phyloP scores from a whole-genome alignment of 1,140 invertebrate species.

The Antheraea mylitta region DNA sequence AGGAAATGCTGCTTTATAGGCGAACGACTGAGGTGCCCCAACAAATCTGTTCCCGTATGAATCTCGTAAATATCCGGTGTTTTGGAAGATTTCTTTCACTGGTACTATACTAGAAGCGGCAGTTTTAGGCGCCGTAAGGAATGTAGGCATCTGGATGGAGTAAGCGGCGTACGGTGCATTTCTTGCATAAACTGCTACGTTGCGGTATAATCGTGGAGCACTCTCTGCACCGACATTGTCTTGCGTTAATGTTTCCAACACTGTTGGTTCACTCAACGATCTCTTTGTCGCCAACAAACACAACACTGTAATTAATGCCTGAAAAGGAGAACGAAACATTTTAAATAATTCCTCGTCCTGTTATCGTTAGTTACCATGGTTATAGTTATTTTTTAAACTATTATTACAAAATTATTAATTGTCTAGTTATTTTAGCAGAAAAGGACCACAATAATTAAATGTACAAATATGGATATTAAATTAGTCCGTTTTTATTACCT shows the following conservation, averaged over 20 bases:
- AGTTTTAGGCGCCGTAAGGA: slow-evolving; percentile 34
- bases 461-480: slow-evolving; percentile 7
- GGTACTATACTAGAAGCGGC: slow-evolving; percentile 41
- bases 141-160: slow-evolving; percentile 52
- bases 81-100: slow-evolving; percentile 46
- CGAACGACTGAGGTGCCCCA: slow-evolving; percentile 39
- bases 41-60: slow-evolving; percentile 64
- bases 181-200: slow-evolving; percentile 55
- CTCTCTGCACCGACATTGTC: slow-evolving; percentile 56
- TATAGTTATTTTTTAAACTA: not conserved
- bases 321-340: slow-evolving; percentile 36
- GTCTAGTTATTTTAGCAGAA: too few relatives aligned
- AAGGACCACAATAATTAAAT: not conserved
- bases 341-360: not conserved
- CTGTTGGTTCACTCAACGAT: slow-evolving; percentile 29
- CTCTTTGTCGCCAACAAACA: slow-evolving; percentile 45
- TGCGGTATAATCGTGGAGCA: slow-evolving; percentile 54
- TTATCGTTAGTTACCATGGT: not conserved
- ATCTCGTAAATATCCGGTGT: slow-evolving; percentile 51
- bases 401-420: not conserved
- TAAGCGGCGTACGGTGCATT: slow-evolving; percentile 54
- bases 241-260: slow-evolving; percentile 27
- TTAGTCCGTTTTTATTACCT: slow-evolving; percentile 41
- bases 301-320: slow-evolving; percentile 46
- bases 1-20: slow-evolving; percentile 53